Evolutionary conservation across 2,888 invertebrate species (phyloP).

Genomic region (Cabera pusaria): DNA sequence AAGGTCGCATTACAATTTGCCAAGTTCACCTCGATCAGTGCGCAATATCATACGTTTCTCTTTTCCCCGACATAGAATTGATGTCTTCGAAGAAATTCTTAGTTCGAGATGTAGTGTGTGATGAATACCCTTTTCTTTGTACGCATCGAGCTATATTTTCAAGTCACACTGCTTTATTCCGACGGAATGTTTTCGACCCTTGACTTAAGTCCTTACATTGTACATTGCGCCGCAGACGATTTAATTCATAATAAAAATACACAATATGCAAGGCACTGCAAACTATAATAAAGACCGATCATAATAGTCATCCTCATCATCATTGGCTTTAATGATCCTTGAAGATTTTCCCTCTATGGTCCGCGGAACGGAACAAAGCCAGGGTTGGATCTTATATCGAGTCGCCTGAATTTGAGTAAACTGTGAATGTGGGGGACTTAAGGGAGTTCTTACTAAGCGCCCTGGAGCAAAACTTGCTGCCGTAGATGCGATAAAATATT

Average conservation of each 20-base stretch:
- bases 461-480: too few species aligned
- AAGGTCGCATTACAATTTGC: conserved; percentile 38
- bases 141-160: conserved; percentile 8
- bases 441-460: too few species aligned
- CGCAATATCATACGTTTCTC: conserved; percentile 24
- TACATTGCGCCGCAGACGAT: too few species aligned
- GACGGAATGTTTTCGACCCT: neutral
- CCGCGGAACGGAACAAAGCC: conserved; percentile 16
- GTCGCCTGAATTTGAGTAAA: too few species aligned
- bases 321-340: conserved; percentile 19
- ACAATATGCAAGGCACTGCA: too few species aligned
- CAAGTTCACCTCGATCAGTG: conserved; percentile 28
- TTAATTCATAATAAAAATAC: too few species aligned
- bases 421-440: too few species aligned
- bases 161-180: conserved; percentile 9
- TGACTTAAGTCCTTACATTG: too few species aligned
- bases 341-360: conserved; percentile 20
- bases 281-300: too few species aligned
- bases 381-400: too few species aligned
- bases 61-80: conserved; percentile 21
- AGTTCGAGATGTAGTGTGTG: conserved; percentile 11
- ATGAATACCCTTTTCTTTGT: conserved; percentile 17
- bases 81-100: conserved; percentile 16
- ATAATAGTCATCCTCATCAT: conserved; percentile 15
- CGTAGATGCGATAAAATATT: too few species aligned